phyloP scores from a whole-genome alignment of 2,113 vertebrate genomes.

The Percopsis transmontana region DNA sequence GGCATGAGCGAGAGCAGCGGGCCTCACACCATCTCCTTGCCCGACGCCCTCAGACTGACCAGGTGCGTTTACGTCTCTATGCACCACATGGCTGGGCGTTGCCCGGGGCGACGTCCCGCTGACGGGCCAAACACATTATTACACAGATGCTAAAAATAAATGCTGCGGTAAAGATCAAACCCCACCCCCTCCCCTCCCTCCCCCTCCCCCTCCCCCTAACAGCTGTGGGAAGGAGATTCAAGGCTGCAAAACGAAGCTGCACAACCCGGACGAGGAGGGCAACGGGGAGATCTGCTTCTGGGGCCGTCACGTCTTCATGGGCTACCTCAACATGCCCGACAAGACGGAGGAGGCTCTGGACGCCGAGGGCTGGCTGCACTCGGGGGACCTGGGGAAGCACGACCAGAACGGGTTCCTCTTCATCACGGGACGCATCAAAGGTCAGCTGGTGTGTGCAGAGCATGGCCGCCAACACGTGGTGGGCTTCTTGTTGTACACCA shows the following conservation, averaged over 20 bases:
- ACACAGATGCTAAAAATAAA: background rate
- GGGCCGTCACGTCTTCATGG: conserved; percentile 94
- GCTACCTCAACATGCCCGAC: conserved; percentile 86
- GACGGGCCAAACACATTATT: background rate
- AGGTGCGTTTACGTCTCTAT: conserved; percentile 74
- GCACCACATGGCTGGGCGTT: background rate
- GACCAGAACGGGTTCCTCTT: conserved; percentile 85
- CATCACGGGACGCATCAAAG: conserved; percentile 94
- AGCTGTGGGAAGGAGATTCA: conserved; percentile 87
- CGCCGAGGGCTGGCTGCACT: conserved; percentile 89
- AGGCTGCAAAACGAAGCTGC: conserved; percentile 83
- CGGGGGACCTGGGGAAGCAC: conserved; percentile 86
- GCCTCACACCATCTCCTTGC: conserved; percentile 81
- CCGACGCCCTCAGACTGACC: conserved; percentile 69
- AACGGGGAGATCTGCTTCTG: conserved; percentile 89
- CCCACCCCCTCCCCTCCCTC: background rate
- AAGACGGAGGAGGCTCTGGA: conserved; percentile 85
- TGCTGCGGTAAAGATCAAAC: background rate
- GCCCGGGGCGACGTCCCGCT: background rate
- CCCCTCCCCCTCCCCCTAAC: background rate
- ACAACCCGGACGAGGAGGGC: conserved; percentile 75
- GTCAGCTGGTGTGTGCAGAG: conserved; percentile 60
- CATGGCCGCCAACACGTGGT: no score
- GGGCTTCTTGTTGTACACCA: no score
- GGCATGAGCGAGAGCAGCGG: conserved; percentile 92